phyloP scores from a whole-genome alignment of 2,113 vertebrate species.

The Ochotona curzoniae region DNA sequence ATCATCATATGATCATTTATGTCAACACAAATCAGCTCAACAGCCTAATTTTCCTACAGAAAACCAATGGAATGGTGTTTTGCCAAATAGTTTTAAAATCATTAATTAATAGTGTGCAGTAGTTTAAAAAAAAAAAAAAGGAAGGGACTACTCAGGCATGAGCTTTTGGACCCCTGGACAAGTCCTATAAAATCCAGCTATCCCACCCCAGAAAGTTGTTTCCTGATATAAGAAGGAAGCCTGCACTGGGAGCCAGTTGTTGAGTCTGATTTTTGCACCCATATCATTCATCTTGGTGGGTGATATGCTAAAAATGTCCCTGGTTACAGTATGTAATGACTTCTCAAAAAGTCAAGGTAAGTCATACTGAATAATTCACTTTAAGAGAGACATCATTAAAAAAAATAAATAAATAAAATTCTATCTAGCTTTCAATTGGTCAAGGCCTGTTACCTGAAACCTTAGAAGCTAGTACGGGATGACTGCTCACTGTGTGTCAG shows the following conservation, averaged over 20 bases:
- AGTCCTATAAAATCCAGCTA: background rate
- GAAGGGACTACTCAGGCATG: background rate
- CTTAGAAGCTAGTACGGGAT: background rate
- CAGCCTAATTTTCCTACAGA: background rate
- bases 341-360: background rate
- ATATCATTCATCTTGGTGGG: no score
- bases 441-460: background rate
- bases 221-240: background rate
- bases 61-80: background rate
- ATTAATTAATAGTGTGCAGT: background rate
- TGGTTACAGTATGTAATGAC: background rate
- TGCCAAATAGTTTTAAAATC: background rate
- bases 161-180: background rate
- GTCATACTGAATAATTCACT: background rate
- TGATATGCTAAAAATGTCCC: background rate
- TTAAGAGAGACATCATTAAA: no score
- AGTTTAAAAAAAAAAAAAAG: background rate
- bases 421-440: background rate
- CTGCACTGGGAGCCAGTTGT: background rate
- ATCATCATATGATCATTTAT: background rate
- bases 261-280: background rate
- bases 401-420: background rate
- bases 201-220: background rate
- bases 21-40: background rate
- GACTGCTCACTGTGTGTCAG: background rate